Evolutionary conservation across 2,888 invertebrate genomes (phyloP).

Genomic region (Parnassius orleans): DNA sequence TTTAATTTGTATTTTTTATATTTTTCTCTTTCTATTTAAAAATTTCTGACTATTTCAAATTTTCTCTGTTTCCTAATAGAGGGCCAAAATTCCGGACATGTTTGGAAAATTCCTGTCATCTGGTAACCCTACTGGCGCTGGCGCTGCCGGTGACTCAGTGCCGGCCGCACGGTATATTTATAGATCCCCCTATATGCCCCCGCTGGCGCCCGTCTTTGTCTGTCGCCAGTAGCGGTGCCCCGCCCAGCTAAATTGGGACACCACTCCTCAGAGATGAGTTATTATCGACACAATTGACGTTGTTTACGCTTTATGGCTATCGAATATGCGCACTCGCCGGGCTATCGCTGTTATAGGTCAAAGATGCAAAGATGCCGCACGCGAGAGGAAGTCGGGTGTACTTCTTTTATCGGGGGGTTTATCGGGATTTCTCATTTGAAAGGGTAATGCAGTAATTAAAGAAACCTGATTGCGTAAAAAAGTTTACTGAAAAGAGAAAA

Average conservation of each 20-base stretch:
- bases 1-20: too few relatives aligned
- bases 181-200: not conserved
- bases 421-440: not conserved
- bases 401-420: too few relatives aligned
- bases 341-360: not conserved
- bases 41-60: too few relatives aligned
- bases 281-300: slow-evolving; percentile 14
- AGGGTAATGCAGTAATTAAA: too few relatives aligned
- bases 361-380: not conserved
- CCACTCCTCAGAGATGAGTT: slow-evolving; percentile 13
- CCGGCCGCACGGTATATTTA: slow-evolving; percentile 11
- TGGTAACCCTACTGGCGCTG: not conserved
- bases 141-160: slow-evolving; percentile 11
- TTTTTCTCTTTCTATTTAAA: too few relatives aligned
- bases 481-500: too few relatives aligned
- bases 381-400: not conserved
- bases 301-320: slow-evolving; percentile 8
- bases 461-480: too few relatives aligned
- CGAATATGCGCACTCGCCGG: slow-evolving; percentile 3
- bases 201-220: slow-evolving; percentile 13
- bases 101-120: too few relatives aligned
- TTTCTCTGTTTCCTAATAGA: too few relatives aligned
- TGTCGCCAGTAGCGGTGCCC: slow-evolving; percentile 9
- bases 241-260: slow-evolving; percentile 17
- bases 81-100: too few relatives aligned